phyloP scores from a whole-genome alignment of 2,888 invertebrate species.

The Ectemnius lituratus region DNA sequence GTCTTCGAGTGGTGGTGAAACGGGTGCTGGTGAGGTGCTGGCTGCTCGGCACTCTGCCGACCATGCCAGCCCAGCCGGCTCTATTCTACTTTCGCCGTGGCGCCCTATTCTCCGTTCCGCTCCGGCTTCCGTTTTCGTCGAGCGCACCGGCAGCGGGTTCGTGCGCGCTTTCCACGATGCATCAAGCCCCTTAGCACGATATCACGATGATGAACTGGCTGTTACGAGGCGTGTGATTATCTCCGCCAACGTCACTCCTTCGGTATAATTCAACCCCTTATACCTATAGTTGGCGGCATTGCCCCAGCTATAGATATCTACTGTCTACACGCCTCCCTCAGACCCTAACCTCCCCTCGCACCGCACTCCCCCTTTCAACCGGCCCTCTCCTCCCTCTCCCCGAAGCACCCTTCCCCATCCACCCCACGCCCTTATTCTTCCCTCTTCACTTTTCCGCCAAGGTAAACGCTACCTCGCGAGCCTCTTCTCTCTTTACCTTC shows the following conservation, averaged over 20 bases:
- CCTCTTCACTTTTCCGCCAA: constrained; percentile 11
- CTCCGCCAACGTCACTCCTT: constrained; percentile 70
- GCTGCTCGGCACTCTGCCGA: neutral
- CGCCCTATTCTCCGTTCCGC: neutral
- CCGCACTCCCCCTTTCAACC: neutral
- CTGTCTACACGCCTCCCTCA: constrained; percentile 10
- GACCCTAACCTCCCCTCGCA: neutral
- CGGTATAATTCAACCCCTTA: constrained; percentile 64
- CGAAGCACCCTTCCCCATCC: constrained; percentile 16
- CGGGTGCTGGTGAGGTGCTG: too few relatives aligned
- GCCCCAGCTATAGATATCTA: constrained; percentile 30
- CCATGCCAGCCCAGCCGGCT: constrained; percentile 5
- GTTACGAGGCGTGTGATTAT: constrained; percentile 73
- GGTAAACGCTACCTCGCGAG: constrained; percentile 43
- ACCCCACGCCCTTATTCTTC: neutral
- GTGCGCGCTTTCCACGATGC: constrained; percentile 69
- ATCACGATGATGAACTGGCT: constrained; percentile 71
- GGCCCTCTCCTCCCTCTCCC: neutral
- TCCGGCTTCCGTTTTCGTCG: constrained; percentile 19
- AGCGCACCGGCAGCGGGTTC: constrained; percentile 49
- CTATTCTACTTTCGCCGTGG: constrained; percentile 42
- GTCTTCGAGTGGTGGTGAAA: too few relatives aligned
- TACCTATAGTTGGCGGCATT: constrained; percentile 22
- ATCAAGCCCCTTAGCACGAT: constrained; percentile 69
- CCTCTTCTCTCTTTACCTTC: neutral